Percentiles rank a stretch among this genome's conserved stretches.
These are phyloP conservation scores for Abscondita cerata DNA, from an alignment of 2,888 invertebrate genomes.

Conservation along the genomic window DNA sequence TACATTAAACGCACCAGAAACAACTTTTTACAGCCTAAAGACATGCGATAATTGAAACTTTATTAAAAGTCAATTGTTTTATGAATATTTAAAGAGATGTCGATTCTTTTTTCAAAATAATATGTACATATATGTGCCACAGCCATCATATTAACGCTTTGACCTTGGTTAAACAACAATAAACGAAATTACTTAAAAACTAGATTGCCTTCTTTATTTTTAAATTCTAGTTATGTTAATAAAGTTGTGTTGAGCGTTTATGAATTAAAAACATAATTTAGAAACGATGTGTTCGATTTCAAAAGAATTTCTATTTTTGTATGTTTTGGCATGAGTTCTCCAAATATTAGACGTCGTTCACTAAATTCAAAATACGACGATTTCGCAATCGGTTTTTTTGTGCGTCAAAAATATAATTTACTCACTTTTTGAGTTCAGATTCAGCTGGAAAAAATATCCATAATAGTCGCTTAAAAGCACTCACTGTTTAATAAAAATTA, in stretches of 20 bases:
- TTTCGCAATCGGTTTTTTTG: too few relatives aligned
- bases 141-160: too few relatives aligned
- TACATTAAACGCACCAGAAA: background rate
- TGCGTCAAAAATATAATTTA: too few relatives aligned
- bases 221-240: slow-evolving; percentile 12
- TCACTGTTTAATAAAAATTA: too few relatives aligned
- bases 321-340: slow-evolving; percentile 13
- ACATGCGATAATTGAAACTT: background rate
- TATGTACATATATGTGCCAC: too few relatives aligned
- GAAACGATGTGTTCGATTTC: background rate
- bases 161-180: too few relatives aligned
- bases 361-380: background rate
- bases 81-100: too few relatives aligned
- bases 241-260: background rate
- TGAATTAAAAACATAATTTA: background rate
- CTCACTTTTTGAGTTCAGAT: too few relatives aligned
- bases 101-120: too few relatives aligned
- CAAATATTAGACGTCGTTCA: slow-evolving; percentile 9
- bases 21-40: slow-evolving; percentile 10
- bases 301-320: slow-evolving; percentile 15
- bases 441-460: too few relatives aligned
- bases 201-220: slow-evolving; percentile 15
- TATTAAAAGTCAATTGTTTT: slow-evolving; percentile 2
- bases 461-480: too few relatives aligned
- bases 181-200: slow-evolving; percentile 5